Percentiles rank a stretch among this genome's conserved stretches.
Evolutionary conservation across 2,888 invertebrate genomes (phyloP).

Genomic region (Orthonevra nobilis): DNA sequence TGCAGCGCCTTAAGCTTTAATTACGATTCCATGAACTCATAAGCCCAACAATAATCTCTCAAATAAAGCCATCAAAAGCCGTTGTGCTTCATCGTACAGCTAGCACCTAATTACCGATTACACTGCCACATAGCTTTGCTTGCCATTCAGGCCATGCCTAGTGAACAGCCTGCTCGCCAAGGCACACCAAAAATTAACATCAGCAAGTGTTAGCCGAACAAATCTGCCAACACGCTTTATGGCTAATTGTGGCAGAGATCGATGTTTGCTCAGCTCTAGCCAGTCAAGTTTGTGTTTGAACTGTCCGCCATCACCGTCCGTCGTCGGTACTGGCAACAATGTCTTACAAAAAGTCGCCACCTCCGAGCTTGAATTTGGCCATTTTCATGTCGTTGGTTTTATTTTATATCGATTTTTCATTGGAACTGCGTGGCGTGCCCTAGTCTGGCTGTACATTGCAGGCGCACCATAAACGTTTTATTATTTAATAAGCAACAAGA

Average conservation of each 20-base stretch:
- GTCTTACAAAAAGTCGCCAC: slow-evolving; percentile 16
- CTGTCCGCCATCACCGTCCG: slow-evolving; percentile 15
- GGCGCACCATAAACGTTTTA: slow-evolving; percentile 65
- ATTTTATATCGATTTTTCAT: slow-evolving; percentile 17
- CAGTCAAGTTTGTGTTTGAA: slow-evolving; percentile 30
- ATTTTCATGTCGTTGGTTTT: slow-evolving; percentile 11
- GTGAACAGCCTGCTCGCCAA: slow-evolving; percentile 21
- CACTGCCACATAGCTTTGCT: slow-evolving; percentile 51
- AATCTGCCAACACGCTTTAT: slow-evolving; percentile 67
- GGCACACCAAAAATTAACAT: slow-evolving; percentile 58
- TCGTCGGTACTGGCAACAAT: slow-evolving; percentile 3
- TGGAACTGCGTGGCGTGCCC: slow-evolving; percentile 28
- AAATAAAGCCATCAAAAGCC: slow-evolving; percentile 62
- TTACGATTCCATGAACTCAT: slow-evolving; percentile 7
- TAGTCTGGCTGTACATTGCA: neutral
- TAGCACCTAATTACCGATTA: slow-evolving; percentile 38
- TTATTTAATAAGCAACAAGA: slow-evolving; percentile 69
- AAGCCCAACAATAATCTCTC: slow-evolving; percentile 41
- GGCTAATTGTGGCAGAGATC: slow-evolving; percentile 64
- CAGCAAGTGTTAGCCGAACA: slow-evolving; percentile 64
- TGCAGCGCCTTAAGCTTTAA: neutral
- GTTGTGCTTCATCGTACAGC: slow-evolving; percentile 17
- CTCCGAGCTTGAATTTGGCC: slow-evolving; percentile 42
- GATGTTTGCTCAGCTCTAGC: slow-evolving; percentile 41
- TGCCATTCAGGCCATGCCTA: slow-evolving; percentile 2